Evolutionary conservation across 92 coral and sea anemone genomes (phyloP), one percentile per base, ranked within the genome.

Genomic region (Muricea muricata): DNA sequence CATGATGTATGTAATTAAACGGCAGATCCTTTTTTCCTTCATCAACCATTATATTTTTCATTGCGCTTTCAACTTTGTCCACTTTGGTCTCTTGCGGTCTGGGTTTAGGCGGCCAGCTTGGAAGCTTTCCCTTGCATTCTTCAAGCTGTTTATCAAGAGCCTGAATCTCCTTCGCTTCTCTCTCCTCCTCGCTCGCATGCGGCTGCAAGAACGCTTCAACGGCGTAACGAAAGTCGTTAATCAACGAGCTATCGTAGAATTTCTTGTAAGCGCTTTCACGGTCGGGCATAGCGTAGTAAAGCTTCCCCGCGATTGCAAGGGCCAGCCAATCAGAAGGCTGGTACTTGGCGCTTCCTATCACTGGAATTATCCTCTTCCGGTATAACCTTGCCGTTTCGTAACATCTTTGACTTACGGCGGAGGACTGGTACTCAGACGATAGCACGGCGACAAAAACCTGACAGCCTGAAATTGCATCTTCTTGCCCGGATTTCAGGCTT

Each of bases 161-260:
- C 21, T 80, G 80, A 33, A 92, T 84, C 50, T 92, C 95, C 13
- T 91, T 87, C 86, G 85, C 39, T 47, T 89, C 92, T 7, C 87
- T 48, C 65, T 92, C 96, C 42, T 83, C 96, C 68, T 92, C 96
- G 77, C 90, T 74, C 21, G 85, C 89, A 18, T 67, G 79, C 0
- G 91, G 93, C 66, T 90, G 84, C 52, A 81, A 73, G 26, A 87
- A 84, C 9, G 96, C 75, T 86, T 69, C 66, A 20, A 92, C 93
- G 25, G 93, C 93, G 69, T 87, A 92, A 68, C 91, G 84, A 80
- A 92, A 87, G 65, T 92, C 96, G 79, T 92, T 92, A 88, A 92
- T 92, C 11, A 93, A 91, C 18, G 82, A 90, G 67, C 91, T 90
- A 31, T 92, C 96, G 46, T 84, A 77, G 52, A 87, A 88, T 4